phyloP scores from a whole-genome alignment of 1,140 invertebrate species.

The Hyphantria cunea region DNA sequence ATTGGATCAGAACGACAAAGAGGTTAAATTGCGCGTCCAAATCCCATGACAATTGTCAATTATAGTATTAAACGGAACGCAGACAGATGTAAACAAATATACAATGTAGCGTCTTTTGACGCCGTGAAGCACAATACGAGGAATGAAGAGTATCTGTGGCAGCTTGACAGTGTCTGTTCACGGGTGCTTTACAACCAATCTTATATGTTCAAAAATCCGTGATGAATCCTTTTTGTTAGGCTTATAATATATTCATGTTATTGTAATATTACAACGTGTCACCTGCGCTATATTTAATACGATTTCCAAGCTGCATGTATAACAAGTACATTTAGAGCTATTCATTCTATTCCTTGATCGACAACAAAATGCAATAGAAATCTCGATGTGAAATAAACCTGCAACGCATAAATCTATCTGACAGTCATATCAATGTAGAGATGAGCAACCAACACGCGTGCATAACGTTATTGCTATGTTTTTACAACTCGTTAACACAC shows the following conservation, averaged over 20 bases:
- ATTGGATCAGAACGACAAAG: constrained; percentile 76
- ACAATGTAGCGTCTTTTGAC: constrained; percentile 42
- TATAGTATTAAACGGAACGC: constrained; percentile 55
- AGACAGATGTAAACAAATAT: constrained; percentile 77
- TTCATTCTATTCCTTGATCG: background rate
- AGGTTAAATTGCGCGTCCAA: constrained; percentile 78
- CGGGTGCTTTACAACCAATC: constrained; percentile 9
- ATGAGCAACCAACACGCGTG: constrained; percentile 38
- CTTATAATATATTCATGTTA: constrained; percentile 5
- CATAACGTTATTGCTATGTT: constrained; percentile 45
- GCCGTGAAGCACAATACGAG: constrained; percentile 33
- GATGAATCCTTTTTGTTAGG: constrained; percentile 21
- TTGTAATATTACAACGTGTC: constrained; percentile 7
- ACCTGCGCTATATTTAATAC: constrained; percentile 8
- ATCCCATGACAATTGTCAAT: constrained; percentile 75
- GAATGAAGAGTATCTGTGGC: constrained; percentile 18
- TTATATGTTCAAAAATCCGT: constrained; percentile 20
- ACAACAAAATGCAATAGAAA: constrained; percentile 8
- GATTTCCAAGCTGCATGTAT: no score
- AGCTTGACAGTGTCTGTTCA: constrained; percentile 3
- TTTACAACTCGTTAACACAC: constrained; percentile 45
- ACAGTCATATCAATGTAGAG: constrained; percentile 45
- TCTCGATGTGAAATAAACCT: constrained; percentile 11
- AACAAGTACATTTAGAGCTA: background rate
- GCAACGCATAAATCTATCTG: constrained; percentile 27